A percentile compares a stretch with the other conserved stretches of the same genome.
phyloP scores from a whole-genome alignment of 1,140 invertebrate genomes.

The Sitobion miscanthi region DNA sequence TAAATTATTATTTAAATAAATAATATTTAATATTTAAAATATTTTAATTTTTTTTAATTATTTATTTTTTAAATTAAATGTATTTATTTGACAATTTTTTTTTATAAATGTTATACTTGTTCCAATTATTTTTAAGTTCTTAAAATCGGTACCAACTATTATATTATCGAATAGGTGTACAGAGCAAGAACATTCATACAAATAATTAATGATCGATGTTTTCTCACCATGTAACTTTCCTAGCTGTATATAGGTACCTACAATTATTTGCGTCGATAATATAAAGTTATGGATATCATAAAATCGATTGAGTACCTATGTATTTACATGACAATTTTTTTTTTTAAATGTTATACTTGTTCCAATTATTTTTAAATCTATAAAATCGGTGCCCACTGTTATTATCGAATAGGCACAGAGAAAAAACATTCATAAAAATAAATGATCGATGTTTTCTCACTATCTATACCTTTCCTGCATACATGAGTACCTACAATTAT shows the following conservation, averaged over 20 bases:
- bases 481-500: not conserved
- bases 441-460: not conserved
- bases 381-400: not conserved
- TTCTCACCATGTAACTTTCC: not conserved
- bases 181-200: not conserved
- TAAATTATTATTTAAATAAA: too few relatives aligned
- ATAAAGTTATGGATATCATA: not conserved
- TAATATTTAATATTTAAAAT: too few relatives aligned
- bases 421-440: not conserved
- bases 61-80: too few relatives aligned
- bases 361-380: not conserved
- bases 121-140: not conserved
- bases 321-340: not conserved
- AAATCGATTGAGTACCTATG: not conserved
- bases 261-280: not conserved
- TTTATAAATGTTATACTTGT: not conserved
- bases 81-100: not conserved
- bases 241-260: not conserved
- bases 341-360: not conserved
- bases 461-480: not conserved
- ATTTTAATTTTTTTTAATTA: too few relatives aligned
- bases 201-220: not conserved
- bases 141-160: not conserved
- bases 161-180: not conserved
- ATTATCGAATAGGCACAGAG: not conserved